phyloP scores from a whole-genome alignment of 2,113 vertebrate genomes.

The Sorex araneus region DNA sequence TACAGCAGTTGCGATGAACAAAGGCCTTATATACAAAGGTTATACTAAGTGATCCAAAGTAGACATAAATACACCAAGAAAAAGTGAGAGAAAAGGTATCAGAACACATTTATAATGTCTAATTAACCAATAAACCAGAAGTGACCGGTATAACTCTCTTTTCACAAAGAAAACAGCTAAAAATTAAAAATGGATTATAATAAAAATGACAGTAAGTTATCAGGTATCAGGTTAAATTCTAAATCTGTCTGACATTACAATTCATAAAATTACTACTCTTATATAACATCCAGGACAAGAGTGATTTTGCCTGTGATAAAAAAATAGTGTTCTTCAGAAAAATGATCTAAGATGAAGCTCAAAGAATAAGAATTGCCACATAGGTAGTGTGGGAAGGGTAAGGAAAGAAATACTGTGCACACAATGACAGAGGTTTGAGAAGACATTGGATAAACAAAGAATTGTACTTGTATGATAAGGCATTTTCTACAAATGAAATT shows the following conservation, averaged over 20 bases:
- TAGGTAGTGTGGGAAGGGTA: not conserved
- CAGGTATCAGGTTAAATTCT: not conserved
- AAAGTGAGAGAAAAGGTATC: not conserved
- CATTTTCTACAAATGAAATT: not conserved
- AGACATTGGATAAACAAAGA: not conserved
- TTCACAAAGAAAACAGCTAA: conserved; percentile 51
- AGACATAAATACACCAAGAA: not conserved
- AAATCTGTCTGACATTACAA: conserved; percentile 36
- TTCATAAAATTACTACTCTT: not conserved
- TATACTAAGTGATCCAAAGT: not conserved
- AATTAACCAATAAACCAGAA: not conserved
- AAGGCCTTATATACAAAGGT: not conserved
- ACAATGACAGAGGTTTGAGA: not conserved
- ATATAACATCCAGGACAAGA: not conserved
- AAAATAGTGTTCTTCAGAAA: not conserved
- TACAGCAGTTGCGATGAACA: not conserved
- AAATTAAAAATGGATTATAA: not conserved
- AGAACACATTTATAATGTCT: not conserved
- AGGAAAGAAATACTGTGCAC: not conserved
- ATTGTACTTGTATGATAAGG: not conserved
- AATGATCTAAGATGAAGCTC: not conserved
- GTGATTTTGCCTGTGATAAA: not conserved
- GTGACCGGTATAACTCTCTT: conserved; percentile 37
- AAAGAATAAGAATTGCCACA: not conserved
- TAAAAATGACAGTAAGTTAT: not conserved